Base-by-base conservation (phyloP, 2,888 invertebrate genomes). In the Nebria salina region DNA sequence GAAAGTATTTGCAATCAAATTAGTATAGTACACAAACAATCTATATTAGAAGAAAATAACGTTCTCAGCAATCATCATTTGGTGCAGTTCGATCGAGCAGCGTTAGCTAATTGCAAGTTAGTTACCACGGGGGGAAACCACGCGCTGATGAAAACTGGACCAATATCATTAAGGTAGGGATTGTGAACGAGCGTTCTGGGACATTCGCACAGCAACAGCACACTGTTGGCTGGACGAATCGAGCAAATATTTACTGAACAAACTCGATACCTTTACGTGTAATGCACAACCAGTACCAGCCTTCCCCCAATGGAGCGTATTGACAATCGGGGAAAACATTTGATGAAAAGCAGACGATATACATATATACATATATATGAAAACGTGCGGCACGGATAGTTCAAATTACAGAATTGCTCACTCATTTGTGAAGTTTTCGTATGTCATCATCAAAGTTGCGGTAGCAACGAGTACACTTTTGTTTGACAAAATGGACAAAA, bases 81-180 rank as follows among this genome's bases (percentile, higher is more conserved):
- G 54, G 54, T 54, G 54, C 54, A 54, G 54, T 54, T 54, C 54
- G 54, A 54, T 54, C 54, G 54, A 54, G 54, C 73, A 66, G 43
- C 13, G 79, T 79, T 74, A 79, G 43, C 68, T 79, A 79, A 79
- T 79, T 79, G 79, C 79, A 25, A 79, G 66, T 79, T 79, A 75
- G 79, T 79, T 79, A 74, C 74, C 79, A 66, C 9, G 74, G 74
- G 68, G 65, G 73, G 73, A n/a, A 15, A 43, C 54, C 25, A 25
- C 41, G 20, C 74, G 66, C 73, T 79, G 79, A 79, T 79, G 79
- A 79, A 79, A 79, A 79, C 79, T 79, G 75, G 75, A 79, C 66
- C 79, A 79, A 79, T 79, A 79, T 79, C 79, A 79, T 79, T 79
- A 79, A 79, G 79, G 79, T 79, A 79, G 79, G 79, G 79, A 74